A percentile compares a stretch with the other conserved stretches of the same genome.
These are phyloP conservation scores for Tapirus terrestris DNA, from an alignment of 2,113 vertebrate genomes.

Conservation along the genomic window DNA sequence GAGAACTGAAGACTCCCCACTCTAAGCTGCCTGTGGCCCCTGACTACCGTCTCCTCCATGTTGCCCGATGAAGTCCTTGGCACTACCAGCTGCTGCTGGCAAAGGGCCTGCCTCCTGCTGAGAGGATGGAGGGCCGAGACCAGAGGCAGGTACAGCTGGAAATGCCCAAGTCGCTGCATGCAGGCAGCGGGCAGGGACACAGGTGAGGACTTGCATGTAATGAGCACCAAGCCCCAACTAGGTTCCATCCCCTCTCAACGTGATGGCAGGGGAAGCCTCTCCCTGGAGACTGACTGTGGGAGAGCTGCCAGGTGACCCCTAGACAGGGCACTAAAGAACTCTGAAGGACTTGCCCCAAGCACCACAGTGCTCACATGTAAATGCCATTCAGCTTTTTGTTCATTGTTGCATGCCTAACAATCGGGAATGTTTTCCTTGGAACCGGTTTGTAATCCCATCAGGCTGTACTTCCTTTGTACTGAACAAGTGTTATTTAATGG, in stretches of 20 bases:
- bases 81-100: too few species aligned
- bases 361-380: conserved; percentile 27
- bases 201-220: background rate
- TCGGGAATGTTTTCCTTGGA: conserved; percentile 85
- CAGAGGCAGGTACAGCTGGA: background rate
- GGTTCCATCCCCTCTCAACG: background rate
- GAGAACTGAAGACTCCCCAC: background rate
- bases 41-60: background rate
- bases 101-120: background rate
- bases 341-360: background rate
- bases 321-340: rapidly evolving
- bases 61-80: background rate
- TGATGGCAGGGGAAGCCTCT: background rate
- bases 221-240: background rate
- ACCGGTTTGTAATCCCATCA: background rate
- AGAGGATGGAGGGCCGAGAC: background rate
- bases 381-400: conserved; percentile 66
- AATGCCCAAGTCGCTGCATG: background rate
- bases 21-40: background rate
- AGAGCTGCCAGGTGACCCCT: background rate
- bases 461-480: conserved; percentile 80
- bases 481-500: conserved; percentile 81
- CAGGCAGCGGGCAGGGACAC: background rate
- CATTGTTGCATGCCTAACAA: conserved; percentile 73
- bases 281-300: background rate